Conservation (phyloP, 2,797 vertebrate species). For the Staurois parvus region DNA sequence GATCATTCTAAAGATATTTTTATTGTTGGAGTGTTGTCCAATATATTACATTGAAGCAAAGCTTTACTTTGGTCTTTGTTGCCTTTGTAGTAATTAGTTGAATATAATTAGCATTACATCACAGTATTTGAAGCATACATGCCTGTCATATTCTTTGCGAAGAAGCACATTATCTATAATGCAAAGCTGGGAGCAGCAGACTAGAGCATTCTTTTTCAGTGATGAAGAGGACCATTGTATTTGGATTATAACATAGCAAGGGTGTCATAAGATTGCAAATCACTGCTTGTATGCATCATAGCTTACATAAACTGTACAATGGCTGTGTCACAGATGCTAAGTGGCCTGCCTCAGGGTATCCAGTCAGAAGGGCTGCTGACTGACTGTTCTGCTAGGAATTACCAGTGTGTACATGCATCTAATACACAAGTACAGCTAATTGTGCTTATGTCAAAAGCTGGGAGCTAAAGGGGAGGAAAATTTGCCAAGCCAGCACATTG, state of each 20-base stretch:
- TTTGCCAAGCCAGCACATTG: constrained; percentile 7
- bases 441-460: constrained; percentile 20
- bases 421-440: constrained; percentile 15
- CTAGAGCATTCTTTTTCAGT: neutral
- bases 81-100: neutral
- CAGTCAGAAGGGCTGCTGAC: constrained; percentile 2
- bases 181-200: neutral
- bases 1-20: no score
- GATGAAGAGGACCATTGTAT: neutral
- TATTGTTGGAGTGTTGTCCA: no score
- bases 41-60: neutral
- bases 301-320: neutral
- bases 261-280: neutral
- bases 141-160: neutral
- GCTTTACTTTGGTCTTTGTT: neutral
- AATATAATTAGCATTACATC: neutral
- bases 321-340: constrained; percentile 16
- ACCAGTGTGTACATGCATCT: constrained; percentile 4
- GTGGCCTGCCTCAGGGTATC: constrained; percentile 14
- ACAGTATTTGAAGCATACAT: neutral
- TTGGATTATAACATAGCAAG: neutral
- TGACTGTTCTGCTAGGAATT: constrained; percentile 10
- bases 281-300: neutral
- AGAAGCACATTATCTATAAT: neutral
- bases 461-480: constrained; percentile 11